A percentile compares a stretch with the other conserved stretches of the same genome.
Conservation (phyloP, 2,888 invertebrate genomes). For the Ceratothoa steindachneri region DNA sequence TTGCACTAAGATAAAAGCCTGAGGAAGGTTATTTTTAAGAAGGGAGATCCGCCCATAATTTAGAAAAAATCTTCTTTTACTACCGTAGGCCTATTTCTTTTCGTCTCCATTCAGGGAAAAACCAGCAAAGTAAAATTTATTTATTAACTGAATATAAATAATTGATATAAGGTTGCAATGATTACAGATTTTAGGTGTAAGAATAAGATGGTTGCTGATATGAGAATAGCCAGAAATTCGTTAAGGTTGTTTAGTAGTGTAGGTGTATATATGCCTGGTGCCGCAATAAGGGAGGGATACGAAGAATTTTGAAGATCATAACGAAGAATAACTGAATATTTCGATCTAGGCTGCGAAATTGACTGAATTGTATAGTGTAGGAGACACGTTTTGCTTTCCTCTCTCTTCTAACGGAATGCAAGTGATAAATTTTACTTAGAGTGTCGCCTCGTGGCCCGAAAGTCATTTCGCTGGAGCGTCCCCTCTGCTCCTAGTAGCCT, state of each 20-base stretch:
- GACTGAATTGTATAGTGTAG: not conserved
- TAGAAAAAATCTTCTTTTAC: not conserved
- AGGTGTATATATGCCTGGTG: too few species aligned
- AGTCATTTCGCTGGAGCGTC: not conserved
- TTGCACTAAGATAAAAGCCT: slow-evolving; percentile 2
- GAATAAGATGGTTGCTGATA: too few species aligned
- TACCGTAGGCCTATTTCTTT: not conserved
- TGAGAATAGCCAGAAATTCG: too few species aligned
- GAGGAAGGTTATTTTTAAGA: not conserved
- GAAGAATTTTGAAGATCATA: not conserved
- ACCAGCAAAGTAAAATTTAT: too few species aligned
- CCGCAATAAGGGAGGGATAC: too few species aligned
- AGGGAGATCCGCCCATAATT: not conserved
- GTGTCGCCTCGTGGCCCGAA: slow-evolving; percentile 6
- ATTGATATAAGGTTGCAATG: too few species aligned
- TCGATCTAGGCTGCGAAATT: not conserved
- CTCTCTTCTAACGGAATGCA: not conserved
- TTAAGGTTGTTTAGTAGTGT: too few species aligned
- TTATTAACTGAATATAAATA: too few species aligned
- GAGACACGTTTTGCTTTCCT: not conserved
- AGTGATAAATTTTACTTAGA: slow-evolving; percentile 15
- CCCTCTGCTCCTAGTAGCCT: not conserved
- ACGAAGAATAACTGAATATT: not conserved
- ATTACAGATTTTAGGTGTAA: too few species aligned
- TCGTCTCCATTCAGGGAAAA: too few species aligned